Evolutionary conservation across 2,113 vertebrate species (phyloP).

Genomic region (Hucho hucho): DNA sequence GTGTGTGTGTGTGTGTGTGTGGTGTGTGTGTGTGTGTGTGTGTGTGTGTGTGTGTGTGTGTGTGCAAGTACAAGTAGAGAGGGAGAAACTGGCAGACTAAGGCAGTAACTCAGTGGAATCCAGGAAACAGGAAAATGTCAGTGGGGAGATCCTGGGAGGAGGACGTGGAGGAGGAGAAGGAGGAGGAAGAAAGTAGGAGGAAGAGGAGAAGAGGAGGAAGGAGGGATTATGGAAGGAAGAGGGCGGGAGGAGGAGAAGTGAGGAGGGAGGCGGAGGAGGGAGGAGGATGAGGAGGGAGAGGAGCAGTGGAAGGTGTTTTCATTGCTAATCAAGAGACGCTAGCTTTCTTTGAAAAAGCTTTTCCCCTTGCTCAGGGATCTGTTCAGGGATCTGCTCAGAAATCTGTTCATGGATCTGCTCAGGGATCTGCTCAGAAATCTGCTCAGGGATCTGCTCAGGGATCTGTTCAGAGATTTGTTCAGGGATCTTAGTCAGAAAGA

Average conservation of each 20-base stretch:
- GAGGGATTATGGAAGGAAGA: too few relatives aligned
- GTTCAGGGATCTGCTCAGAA: not conserved
- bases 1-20: conserved; percentile 4
- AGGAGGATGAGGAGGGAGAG: conserved; percentile 2
- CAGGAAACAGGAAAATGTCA: conserved; percentile 16
- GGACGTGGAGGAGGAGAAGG: not conserved
- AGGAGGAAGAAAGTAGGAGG: not conserved
- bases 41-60: not conserved
- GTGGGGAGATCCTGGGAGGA: conserved; percentile 19
- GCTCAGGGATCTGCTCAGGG: not conserved
- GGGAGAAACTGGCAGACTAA: not conserved
- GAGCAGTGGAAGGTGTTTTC: conserved; percentile 26
- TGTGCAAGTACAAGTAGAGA: not conserved
- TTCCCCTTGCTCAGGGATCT: not conserved
- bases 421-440: not conserved
- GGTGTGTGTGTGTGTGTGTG: not conserved
- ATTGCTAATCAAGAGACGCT: conserved; percentile 45
- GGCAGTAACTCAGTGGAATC: not conserved
- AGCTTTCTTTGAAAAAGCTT: conserved; percentile 19
- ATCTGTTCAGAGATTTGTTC: not conserved
- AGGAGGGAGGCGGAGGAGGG: too few relatives aligned
- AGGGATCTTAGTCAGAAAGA: conserved; percentile 1
- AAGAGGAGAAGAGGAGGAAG: too few relatives aligned
- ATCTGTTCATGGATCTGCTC: not conserved
- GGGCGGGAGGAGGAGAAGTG: not conserved